Evolutionary conservation across 2,888 invertebrate genomes (phyloP).

Genomic region (Trissolcus brochymenae): DNA sequence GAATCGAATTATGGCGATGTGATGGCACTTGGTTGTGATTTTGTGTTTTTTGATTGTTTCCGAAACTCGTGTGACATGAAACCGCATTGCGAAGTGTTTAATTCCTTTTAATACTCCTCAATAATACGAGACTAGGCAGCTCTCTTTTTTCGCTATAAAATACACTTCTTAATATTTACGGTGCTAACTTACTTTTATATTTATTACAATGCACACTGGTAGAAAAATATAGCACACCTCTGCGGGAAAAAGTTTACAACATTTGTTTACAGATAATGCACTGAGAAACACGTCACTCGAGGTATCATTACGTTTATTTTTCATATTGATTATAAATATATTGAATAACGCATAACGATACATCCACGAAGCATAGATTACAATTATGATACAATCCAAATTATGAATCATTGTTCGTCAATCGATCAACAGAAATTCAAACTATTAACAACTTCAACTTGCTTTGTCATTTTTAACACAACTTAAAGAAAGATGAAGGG

Average conservation of each 20-base stretch:
- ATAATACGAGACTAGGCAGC: slow-evolving; percentile 10
- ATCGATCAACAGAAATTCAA: background rate
- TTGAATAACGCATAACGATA: slow-evolving; percentile 11
- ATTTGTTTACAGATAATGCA: slow-evolving; percentile 4
- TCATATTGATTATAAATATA: slow-evolving; percentile 15
- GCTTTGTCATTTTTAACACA: background rate
- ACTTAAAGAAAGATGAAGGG: background rate
- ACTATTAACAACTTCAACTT: background rate
- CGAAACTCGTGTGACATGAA: slow-evolving; percentile 4
- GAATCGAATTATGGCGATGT: slow-evolving; percentile 16
- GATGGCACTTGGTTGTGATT: slow-evolving; percentile 23
- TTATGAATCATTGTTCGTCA: background rate
- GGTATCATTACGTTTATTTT: slow-evolving; percentile 14
- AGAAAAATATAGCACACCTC: slow-evolving; percentile 21
- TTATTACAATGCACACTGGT: slow-evolving; percentile 11
- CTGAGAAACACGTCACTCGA: background rate
- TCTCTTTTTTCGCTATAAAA: slow-evolving; percentile 7
- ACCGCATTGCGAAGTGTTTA: background rate
- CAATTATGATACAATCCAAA: background rate
- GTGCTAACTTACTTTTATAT: slow-evolving; percentile 9
- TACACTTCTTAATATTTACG: slow-evolving; percentile 4
- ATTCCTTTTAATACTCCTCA: slow-evolving; percentile 16
- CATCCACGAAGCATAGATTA: background rate
- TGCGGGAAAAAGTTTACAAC: too few relatives aligned
- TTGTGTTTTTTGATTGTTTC: slow-evolving; percentile 1